Percentiles rank a stretch among this genome's conserved stretches.
These are phyloP conservation scores for Chloroceryle aenea DNA, from an alignment of 2,113 vertebrate species.

Conservation along the genomic window DNA sequence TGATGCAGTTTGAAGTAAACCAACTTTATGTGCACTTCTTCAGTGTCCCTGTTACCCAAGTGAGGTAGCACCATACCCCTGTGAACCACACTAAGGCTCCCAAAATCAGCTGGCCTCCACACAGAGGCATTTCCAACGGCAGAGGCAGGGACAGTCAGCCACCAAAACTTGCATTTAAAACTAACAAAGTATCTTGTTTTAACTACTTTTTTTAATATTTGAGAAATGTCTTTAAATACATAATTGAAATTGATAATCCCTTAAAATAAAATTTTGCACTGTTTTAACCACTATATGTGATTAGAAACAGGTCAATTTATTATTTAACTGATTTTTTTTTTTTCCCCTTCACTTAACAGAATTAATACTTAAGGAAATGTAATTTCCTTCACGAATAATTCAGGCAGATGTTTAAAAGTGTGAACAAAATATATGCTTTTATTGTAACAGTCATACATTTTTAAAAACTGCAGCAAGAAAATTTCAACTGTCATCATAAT, in stretches of 20 bases:
- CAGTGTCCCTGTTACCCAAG: background rate
- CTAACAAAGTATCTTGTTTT: background rate
- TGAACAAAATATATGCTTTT: conserved; percentile 56
- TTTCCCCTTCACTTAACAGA: background rate
- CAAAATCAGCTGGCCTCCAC: background rate
- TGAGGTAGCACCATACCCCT: background rate
- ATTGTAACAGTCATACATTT: conserved; percentile 60
- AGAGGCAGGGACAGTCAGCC: background rate
- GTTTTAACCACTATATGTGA: background rate
- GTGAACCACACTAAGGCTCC: background rate
- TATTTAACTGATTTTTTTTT: background rate
- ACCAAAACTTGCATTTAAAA: background rate
- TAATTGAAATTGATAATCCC: background rate
- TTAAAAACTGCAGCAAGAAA: conserved; percentile 61
- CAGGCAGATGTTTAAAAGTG: conserved; percentile 53
- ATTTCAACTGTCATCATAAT: conserved; percentile 56
- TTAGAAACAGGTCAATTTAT: background rate
- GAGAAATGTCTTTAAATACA: background rate
- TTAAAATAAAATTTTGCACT: background rate
- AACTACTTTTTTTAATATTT: background rate
- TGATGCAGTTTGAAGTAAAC: background rate
- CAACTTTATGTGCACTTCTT: background rate
- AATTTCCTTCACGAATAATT: conserved; percentile 56
- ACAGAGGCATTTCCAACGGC: background rate
- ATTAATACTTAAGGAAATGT: conserved; percentile 24